phyloP scores from a whole-genome alignment of 1,140 invertebrate genomes.

The Drosophila willistoni region DNA sequence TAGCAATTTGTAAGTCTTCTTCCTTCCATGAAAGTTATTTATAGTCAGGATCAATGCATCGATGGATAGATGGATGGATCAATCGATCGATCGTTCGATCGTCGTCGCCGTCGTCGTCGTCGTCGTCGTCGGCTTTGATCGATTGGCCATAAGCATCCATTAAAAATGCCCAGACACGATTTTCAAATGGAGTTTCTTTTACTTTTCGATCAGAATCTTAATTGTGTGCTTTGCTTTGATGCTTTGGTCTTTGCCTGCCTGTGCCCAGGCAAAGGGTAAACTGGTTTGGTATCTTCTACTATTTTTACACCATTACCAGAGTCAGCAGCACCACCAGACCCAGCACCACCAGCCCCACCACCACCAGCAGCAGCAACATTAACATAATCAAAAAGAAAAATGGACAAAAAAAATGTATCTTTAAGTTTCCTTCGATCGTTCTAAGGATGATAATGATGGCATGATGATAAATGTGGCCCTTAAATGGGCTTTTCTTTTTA shows the following conservation, averaged over 20 bases:
- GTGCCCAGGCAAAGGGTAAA: conserved; percentile 12
- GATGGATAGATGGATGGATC: not conserved
- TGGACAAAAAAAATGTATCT: not conserved
- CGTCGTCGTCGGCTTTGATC: conserved; percentile 32
- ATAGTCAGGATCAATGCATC: conserved; percentile 31
- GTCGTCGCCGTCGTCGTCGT: not conserved
- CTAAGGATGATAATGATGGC: conserved; percentile 10
- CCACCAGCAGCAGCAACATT: conserved; percentile 36
- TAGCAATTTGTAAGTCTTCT: conserved; percentile 55
- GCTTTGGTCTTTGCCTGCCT: no score
- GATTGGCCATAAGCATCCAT: conserved; percentile 56
- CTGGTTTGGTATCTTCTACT: conserved; percentile 7
- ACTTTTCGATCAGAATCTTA: conserved; percentile 52
- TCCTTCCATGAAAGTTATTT: conserved; percentile 11
- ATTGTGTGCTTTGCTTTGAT: conserved; percentile 34
- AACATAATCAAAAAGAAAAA: conserved; percentile 53
- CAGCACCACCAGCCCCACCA: not conserved
- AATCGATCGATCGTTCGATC: not conserved
- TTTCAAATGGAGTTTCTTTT: conserved; percentile 50
- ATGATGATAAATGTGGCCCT: conserved; percentile 50
- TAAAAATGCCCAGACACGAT: conserved; percentile 49
- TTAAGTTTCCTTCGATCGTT: conserved; percentile 23
- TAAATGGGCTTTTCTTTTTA: conserved; percentile 49
- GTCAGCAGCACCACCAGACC: conserved; percentile 10
- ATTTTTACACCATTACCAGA: not conserved